Evolutionary conservation across 2,113 vertebrate genomes (phyloP).

Genomic region (Ranitomeya imitator): DNA sequence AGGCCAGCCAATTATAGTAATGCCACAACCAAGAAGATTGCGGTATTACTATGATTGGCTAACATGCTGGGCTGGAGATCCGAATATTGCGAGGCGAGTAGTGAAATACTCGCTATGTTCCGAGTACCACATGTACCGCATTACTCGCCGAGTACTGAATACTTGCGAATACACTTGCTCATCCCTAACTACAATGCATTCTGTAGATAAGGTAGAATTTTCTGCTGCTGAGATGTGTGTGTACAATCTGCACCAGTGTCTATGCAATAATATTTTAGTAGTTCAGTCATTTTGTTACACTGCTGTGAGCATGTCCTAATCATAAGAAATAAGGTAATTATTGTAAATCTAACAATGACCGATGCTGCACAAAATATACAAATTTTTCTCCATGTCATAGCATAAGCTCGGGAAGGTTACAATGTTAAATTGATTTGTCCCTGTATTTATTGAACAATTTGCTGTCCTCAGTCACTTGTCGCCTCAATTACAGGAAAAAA

Average conservation of each 20-base stretch:
- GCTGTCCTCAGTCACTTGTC: constrained; percentile 7
- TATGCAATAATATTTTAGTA: not conserved
- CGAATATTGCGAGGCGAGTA: no score
- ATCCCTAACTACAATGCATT: not conserved
- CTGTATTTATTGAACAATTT: constrained; percentile 25
- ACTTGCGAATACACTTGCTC: no score
- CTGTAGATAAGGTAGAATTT: no score
- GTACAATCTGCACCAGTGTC: not conserved
- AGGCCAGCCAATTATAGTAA: no score
- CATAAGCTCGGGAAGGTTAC: not conserved
- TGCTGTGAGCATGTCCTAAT: not conserved
- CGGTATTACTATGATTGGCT: no score
- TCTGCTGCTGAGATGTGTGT: no score
- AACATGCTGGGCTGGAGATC: no score
- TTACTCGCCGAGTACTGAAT: no score
- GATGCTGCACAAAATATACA: not conserved
- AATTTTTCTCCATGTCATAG: not conserved
- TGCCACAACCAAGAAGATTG: no score
- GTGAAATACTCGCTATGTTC: no score
- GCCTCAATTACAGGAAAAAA: constrained; percentile 21
- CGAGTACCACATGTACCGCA: no score
- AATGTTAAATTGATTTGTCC: not conserved
- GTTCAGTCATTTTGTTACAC: not conserved
- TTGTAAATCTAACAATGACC: not conserved
- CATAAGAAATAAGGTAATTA: not conserved